Conservation (phyloP, 2,888 invertebrate genomes). For the Seira sanloemensis region DNA sequence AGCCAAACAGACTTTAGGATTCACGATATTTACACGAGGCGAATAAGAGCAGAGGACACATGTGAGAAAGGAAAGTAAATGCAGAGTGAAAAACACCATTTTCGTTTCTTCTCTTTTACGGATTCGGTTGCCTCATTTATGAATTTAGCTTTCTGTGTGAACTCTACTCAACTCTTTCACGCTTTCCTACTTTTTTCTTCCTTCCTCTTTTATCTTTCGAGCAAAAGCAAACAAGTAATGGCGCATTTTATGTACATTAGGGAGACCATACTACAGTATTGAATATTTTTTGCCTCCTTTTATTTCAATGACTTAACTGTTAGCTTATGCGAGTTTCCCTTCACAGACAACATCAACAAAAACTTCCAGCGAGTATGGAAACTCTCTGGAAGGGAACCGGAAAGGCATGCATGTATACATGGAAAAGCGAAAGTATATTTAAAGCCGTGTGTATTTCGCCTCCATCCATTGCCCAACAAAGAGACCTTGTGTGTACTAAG, state of each 20-base stretch:
- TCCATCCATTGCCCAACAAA: background rate
- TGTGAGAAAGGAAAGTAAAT: conserved; percentile 13
- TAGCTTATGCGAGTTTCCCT: background rate
- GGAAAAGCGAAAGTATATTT: background rate
- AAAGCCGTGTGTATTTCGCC: background rate
- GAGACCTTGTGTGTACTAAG: background rate
- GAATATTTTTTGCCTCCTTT: conserved; percentile 35
- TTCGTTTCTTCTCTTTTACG: conserved; percentile 13
- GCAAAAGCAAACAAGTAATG: background rate
- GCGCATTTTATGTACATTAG: background rate
- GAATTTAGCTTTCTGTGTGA: conserved; percentile 29
- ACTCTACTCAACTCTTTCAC: conserved; percentile 52
- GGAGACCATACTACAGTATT: conserved; percentile 22
- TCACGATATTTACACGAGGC: conserved; percentile 26
- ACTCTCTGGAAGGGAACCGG: conserved; percentile 41
- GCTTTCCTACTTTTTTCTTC: conserved; percentile 51
- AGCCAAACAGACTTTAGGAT: conserved; percentile 24
- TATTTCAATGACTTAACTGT: background rate
- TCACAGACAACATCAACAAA: conserved; percentile 38
- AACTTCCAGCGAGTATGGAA: conserved; percentile 23
- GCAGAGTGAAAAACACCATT: background rate
- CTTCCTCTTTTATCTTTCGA: conserved; percentile 35
- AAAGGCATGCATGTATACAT: conserved; percentile 42
- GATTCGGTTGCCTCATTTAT: conserved; percentile 33
- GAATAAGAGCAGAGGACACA: conserved; percentile 9